Evolutionary conservation across 2,797 vertebrate genomes (phyloP), one percentile per base, ranked within the genome.

Genomic region (Brachyalestes nurse): DNA sequence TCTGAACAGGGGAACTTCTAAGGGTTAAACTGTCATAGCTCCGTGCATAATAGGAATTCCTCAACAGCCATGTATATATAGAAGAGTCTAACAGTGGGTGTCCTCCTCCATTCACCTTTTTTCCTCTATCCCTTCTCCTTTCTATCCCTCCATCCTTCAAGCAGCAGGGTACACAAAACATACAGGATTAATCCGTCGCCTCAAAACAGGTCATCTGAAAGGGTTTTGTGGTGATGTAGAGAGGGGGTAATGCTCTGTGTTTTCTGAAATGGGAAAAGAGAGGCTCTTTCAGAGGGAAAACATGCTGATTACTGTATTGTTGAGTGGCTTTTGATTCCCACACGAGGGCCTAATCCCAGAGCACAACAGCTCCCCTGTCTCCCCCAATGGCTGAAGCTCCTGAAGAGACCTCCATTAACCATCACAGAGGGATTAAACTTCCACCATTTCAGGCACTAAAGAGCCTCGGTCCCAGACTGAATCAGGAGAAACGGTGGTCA

Each of bases 301-400:
- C 95, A 95, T 88, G 93, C 95, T 92, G 95, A 95, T 95, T 95
- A 94, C 95, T 93, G 93, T 95, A 94, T 96, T 96, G 96, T 96
- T 89, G 92, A 94, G 94, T 90, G 90, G 91, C 95, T 94, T 96
- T 96, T 95, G 93, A 94, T 95, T 96, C 94, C 88, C 93, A 87
- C 88, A 82, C 87, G 90, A 91, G 88, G 90, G 94, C 93, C 93
- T 95, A 94, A 95, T 96, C 92, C 94, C 55, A 0, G 90, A 86
- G 92, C 92, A 96, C 95, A 95, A 93, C 92, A 91, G 94, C 91
- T 88, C 89, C 90, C 92, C 95, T 92, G 94, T 95, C 93, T 91
- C 92, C 92, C 83, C 91, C 89, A 89, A 89, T 90, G 86, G 89
- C 88, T 89, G 77, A 89, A 91, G 88, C 89, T 75, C 92, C 93